Evolutionary conservation across 2,113 vertebrate genomes (phyloP), one percentile per base, ranked within the genome.

Genomic region (Pollimyrus isidori): DNA sequence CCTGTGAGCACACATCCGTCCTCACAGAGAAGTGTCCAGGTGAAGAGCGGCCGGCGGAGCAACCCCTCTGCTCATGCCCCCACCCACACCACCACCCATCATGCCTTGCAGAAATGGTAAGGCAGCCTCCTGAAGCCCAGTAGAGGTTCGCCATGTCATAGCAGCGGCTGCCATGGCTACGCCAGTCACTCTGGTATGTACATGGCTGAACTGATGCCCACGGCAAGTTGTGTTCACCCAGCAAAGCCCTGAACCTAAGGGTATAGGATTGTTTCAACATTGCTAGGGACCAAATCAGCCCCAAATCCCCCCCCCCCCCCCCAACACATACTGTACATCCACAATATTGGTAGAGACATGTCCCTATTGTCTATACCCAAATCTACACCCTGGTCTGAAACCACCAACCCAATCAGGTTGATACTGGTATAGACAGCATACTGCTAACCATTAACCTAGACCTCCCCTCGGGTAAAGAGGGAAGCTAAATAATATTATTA

Each of bases 1-100:
- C 96, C 98, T 99, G 91, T 85, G 88, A 50, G 80, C 50, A 89
- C 52, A 46, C 73, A 53, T 2, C 10, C 48, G 83, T 35, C 10
- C 50, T 50, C 13, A 87, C 50, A 52, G 11, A 53, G 9, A 15
- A 0, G n/a, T n/a, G 23, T 86, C 46, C n/a, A 15, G 30, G 76
- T 53, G 26, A 49, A 50, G 46, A 5, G 1, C n/a, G 65, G 26
- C 26, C 3, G 26, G 65, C 6, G 42, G 35, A 82, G 1, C 42
- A 9, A 26, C n/a, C 15, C 10, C 56, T 15, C 13, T 87, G 26
- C 49, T 39, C 56, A 56, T 87, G n/a, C 50, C 30, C 48, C 13
- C 4, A 19, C 7, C 15, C 23, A 39, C 50, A 35, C 85, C 5
- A 0, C 5, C 17, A 87, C 48, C 39, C 26, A 30, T 50, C 85